These are phyloP conservation scores for Planiliza haematocheilus DNA, from an alignment of 2,113 vertebrate species.

Conservation along the genomic window DNA sequence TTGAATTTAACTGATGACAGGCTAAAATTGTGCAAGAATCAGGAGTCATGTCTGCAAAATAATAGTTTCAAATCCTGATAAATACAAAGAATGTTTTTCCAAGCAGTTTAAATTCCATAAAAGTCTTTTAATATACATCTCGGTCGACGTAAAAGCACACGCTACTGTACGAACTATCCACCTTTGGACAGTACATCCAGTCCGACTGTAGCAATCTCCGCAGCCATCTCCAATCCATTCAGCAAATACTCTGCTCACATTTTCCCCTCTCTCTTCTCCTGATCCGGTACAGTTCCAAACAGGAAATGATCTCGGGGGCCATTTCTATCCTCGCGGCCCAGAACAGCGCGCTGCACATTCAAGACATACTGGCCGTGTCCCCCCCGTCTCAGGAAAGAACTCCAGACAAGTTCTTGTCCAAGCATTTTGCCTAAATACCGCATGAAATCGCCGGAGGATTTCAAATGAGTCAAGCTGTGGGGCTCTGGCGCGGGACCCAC, in stretches of 20 bases:
- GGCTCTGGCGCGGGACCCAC: conserved; percentile 68
- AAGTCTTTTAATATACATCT: neutral
- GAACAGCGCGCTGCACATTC: conserved; percentile 43
- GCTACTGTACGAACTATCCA: neutral
- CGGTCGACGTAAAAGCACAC: neutral
- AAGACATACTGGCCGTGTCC: conserved; percentile 55
- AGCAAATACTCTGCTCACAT: conserved; percentile 46
- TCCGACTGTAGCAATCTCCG: conserved; percentile 17
- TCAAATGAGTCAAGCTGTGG: conserved; percentile 65
- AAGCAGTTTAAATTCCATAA: too few species aligned
- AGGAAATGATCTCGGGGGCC: conserved; percentile 64
- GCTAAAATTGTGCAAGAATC: too few species aligned
- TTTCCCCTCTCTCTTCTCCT: conserved; percentile 35
- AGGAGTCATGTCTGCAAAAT: too few species aligned
- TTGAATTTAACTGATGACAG: too few species aligned
- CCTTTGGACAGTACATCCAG: neutral
- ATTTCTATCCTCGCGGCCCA: conserved; percentile 52
- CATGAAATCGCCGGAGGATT: conserved; percentile 69
- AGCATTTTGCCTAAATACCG: conserved; percentile 62
- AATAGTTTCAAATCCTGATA: too few species aligned
- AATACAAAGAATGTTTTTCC: too few species aligned
- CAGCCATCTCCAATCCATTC: conserved; percentile 39
- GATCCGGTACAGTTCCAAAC: conserved; percentile 51
- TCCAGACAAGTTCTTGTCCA: conserved; percentile 73
- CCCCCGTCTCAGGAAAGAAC: conserved; percentile 66